Percentiles rank a stretch among this genome's conserved stretches.
These are phyloP conservation scores for Neuroscelio doddi DNA, from an alignment of 2,888 invertebrate genomes.

Conservation along the genomic window DNA sequence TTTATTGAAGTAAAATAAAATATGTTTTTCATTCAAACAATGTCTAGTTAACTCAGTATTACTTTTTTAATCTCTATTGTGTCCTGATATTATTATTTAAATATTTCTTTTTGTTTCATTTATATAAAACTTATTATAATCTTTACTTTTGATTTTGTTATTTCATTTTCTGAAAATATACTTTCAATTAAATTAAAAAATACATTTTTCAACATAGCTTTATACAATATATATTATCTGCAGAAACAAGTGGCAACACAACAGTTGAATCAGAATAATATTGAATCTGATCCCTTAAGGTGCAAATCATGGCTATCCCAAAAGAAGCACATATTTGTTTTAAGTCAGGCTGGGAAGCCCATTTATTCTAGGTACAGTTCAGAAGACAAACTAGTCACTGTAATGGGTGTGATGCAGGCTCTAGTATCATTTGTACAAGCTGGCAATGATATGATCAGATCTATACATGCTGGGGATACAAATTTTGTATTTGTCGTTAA, in stretches of 20 bases:
- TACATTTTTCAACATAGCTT: too few relatives aligned
- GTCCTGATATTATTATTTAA: too few relatives aligned
- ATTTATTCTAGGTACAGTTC: conserved; percentile 87
- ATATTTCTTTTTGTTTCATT: too few relatives aligned
- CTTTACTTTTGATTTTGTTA: too few relatives aligned
- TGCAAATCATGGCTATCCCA: conserved; percentile 85
- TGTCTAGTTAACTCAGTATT: too few relatives aligned
- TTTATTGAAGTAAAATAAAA: too few relatives aligned
- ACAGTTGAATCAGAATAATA: conserved; percentile 61
- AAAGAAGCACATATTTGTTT: conserved; percentile 93
- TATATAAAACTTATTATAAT: too few relatives aligned
- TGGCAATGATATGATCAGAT: conserved; percentile 87
- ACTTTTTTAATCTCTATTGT: too few relatives aligned
- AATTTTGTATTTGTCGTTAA: conserved; percentile 93
- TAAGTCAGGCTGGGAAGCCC: conserved; percentile 97
- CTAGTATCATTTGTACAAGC: conserved; percentile 92
- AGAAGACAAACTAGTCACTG: conserved; percentile 93
- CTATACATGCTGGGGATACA: conserved; percentile 88
- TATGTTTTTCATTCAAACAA: too few relatives aligned
- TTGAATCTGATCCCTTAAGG: conserved; percentile 79
- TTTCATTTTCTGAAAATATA: too few relatives aligned
- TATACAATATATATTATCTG: too few relatives aligned
- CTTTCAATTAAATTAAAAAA: too few relatives aligned
- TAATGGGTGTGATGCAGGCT: conserved; percentile 96
- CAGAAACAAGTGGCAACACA: conserved; percentile 67